Conservation (phyloP, 53 echinoderm and acorn worm species). For the Henricia sp. region DNA sequence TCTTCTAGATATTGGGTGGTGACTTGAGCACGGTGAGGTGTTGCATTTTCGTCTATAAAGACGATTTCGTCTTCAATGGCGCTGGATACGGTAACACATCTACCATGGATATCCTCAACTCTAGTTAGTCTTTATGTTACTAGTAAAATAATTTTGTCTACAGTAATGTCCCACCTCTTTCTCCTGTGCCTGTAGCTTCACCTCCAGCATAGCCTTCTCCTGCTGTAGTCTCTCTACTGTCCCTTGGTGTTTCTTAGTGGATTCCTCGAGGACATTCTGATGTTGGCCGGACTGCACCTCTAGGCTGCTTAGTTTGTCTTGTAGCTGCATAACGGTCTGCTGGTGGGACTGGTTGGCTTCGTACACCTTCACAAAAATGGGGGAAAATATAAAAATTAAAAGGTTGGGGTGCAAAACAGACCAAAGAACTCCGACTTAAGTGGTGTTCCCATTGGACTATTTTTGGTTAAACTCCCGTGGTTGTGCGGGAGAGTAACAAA, state of each 20-base stretch:
- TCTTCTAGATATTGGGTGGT: too few relatives aligned
- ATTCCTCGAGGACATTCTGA: slow-evolving; percentile 83
- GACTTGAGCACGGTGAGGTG: too few relatives aligned
- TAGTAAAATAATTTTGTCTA: not conserved
- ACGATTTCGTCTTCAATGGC: too few relatives aligned
- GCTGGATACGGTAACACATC: too few relatives aligned
- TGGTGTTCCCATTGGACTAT: too few relatives aligned
- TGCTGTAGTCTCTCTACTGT: slow-evolving; percentile 92
- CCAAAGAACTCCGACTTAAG: too few relatives aligned
- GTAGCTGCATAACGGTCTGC: slow-evolving; percentile 79
- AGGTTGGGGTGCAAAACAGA: too few relatives aligned
- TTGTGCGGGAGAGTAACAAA: too few relatives aligned
- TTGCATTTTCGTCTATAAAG: too few relatives aligned
- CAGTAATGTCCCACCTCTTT: slow-evolving; percentile 70
- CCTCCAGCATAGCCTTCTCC: slow-evolving; percentile 92
- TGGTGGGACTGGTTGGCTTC: slow-evolving; percentile 80
- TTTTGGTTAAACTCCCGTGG: too few relatives aligned
- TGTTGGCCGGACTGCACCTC: slow-evolving; percentile 87
- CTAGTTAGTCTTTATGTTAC: not conserved
- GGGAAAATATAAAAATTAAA: too few relatives aligned
- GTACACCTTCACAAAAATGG: slow-evolving; percentile 68
- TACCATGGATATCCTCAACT: too few relatives aligned
- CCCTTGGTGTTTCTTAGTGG: slow-evolving; percentile 83
- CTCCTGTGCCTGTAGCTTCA: slow-evolving; percentile 87
- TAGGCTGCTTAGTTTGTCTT: slow-evolving; percentile 72